Evolutionary conservation across 2,113 vertebrate genomes (phyloP), one percentile per base, ranked within the genome.

Genomic region (Neogobius melanostomus): DNA sequence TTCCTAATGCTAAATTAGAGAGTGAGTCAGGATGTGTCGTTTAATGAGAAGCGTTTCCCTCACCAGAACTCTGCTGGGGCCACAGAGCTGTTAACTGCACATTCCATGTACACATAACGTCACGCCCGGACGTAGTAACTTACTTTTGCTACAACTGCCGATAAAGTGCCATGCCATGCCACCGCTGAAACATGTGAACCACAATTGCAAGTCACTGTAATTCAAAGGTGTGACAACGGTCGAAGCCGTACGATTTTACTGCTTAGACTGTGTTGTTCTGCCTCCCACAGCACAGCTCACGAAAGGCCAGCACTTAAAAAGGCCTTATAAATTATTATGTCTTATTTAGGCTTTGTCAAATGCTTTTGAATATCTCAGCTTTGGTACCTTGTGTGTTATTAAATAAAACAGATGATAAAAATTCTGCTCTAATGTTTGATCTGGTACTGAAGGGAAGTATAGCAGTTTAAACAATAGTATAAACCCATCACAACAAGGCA

Each of bases 41-140:
- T 89, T 75, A 85, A 91, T 88, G 82, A 87, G 76, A 81, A 77
- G 72, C 79, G 84, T 83, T 85, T 77, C 79, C 72, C 52, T 81
- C 72, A 44, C 77, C 64, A 70, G 52, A 66, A 75, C 52, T 79
- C 78, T 66, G 78, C 57, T 54, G 52, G 43, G 80, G 83, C 79
- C 83, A 85, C 74, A 53, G 80, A 68, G 63, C 77, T 61, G 16
- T 56, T 69, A 77, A 75, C 74, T 53, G 0, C 80, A 67, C 56
- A 52, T 36, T 75, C 68, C 67, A 81, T 62, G 70, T 77, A 70
- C 63, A 75, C 79, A 73, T 84, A 53, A 89, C 61, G 79, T 85
- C 68, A 66, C 62, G 50, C 42, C 36, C 1, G 17, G 65, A 75
- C 61, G 11, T 53, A 62, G 48, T 54, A 57, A 73, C 69, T 48